Evolutionary conservation across 2,797 vertebrate genomes (phyloP).

Genomic region (Gobio occitaniae): DNA sequence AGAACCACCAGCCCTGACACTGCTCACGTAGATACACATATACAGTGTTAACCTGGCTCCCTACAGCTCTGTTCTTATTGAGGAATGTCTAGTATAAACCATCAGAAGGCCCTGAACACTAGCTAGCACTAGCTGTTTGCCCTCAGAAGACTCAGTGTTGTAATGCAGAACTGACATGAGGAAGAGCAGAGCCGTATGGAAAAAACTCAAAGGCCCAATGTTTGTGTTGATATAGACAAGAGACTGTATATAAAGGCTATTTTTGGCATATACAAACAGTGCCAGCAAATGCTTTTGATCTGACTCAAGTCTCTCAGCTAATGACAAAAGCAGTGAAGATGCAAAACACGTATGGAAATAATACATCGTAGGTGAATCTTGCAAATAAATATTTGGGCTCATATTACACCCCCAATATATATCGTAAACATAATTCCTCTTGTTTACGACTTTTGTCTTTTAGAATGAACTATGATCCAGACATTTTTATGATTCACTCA

Average conservation of each 20-base stretch:
- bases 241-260: not conserved
- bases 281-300: not conserved
- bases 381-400: not conserved
- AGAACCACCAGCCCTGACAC: not conserved
- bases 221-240: not conserved
- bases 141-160: not conserved
- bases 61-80: constrained; percentile 12
- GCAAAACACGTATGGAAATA: not conserved
- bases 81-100: constrained; percentile 59
- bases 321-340: not conserved
- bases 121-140: not conserved
- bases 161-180: not conserved
- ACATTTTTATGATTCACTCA: not conserved
- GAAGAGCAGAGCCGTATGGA: constrained; percentile 15
- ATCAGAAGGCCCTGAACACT: constrained; percentile 28
- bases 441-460: not conserved
- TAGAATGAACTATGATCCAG: not conserved
- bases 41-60: not conserved
- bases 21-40: not conserved
- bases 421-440: too few relatives aligned
- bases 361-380: not conserved
- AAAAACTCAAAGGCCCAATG: not conserved
- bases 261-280: not conserved
- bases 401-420: not conserved
- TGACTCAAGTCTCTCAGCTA: not conserved